These are phyloP conservation scores for Porites australiensis DNA, from an alignment of 64 coral and sea anemone species.

Conservation along the genomic window DNA sequence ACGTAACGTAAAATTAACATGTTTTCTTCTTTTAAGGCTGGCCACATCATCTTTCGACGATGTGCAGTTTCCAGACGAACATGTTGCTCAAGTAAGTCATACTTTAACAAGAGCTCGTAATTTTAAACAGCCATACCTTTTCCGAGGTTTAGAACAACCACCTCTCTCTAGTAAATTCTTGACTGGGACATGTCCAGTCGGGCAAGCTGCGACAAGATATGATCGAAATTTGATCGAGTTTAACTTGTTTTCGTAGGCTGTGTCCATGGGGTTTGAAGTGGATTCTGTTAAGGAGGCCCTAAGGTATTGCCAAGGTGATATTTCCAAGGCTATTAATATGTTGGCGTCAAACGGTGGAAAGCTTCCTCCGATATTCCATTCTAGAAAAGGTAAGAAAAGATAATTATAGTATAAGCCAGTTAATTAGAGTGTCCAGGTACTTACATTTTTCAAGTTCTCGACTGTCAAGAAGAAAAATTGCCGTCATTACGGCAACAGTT, in stretches of 20 bases:
- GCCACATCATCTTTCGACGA: background rate
- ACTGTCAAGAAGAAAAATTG: too few species aligned
- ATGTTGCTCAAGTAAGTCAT: background rate
- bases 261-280: constrained; percentile 18
- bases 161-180: background rate
- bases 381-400: background rate
- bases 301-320: background rate
- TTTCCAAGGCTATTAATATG: constrained; percentile 6
- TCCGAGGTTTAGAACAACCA: background rate
- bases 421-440: too few species aligned
- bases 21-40: background rate
- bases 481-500: too few species aligned
- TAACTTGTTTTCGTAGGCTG: background rate
- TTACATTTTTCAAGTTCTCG: too few species aligned
- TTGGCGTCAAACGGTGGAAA: background rate
- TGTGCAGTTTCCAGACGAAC: background rate
- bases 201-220: too few species aligned
- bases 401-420: background rate
- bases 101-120: background rate
- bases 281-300: constrained; percentile 2
- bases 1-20: background rate
- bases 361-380: background rate
- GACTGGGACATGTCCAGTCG: too few species aligned
- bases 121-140: background rate
- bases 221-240: background rate